Conservation (phyloP, 1,140 invertebrate species). For the Zaprionus camerounensis region DNA sequence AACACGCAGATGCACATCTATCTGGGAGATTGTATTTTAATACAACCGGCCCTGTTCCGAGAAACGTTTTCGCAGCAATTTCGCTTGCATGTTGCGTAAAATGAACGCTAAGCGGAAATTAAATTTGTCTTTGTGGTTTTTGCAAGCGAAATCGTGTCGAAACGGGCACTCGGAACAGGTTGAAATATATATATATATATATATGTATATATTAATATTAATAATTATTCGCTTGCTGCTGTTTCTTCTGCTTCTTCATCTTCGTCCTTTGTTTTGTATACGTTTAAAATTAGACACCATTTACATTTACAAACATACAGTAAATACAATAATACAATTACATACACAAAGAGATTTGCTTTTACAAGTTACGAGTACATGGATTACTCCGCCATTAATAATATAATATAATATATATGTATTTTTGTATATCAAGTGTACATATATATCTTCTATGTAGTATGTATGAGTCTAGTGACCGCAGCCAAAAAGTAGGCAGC, state of each 20-base stretch:
- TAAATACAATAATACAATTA: conserved; percentile 63
- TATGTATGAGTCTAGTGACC: conserved; percentile 3
- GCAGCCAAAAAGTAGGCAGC: conserved; percentile 60
- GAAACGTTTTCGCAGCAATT: not conserved
- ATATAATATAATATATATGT: not conserved
- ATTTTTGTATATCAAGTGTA: conserved; percentile 11
- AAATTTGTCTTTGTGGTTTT: not conserved
- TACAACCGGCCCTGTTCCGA: conserved; percentile 20
- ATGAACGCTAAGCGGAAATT: not conserved
- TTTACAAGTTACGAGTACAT: conserved; percentile 6
- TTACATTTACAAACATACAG: conserved; percentile 63
- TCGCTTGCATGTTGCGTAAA: not conserved
- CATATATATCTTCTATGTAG: conserved; percentile 9
- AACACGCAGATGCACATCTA: conserved; percentile 47
- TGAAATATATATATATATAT: conserved; percentile 40
- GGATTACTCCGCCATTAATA: conserved; percentile 3
- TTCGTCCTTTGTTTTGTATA: conserved; percentile 35
- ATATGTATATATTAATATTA: conserved; percentile 33
- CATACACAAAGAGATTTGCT: conserved; percentile 54
- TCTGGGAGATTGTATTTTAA: conserved; percentile 35
- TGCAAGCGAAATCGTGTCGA: not conserved
- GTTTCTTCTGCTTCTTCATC: conserved; percentile 2
- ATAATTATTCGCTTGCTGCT: conserved; percentile 30
- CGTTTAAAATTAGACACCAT: conserved; percentile 72
- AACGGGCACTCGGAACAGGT: not conserved